phyloP scores from a whole-genome alignment of 2,113 vertebrate species.

The Ictidomys tridecemlineatus region DNA sequence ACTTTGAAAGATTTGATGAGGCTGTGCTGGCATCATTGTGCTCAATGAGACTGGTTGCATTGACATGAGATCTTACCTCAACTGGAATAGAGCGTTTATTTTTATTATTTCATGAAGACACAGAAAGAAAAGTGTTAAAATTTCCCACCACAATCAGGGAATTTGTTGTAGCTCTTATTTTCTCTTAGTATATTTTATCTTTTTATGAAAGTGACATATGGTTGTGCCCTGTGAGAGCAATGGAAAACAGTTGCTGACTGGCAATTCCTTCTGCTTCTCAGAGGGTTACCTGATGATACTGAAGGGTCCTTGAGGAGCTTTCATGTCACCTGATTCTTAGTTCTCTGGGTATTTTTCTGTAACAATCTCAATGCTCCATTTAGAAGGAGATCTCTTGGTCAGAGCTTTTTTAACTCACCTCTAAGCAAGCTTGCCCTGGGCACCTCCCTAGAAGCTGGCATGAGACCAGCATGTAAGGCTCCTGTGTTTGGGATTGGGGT shows the following conservation, averaged over 20 bases:
- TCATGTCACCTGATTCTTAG: neutral
- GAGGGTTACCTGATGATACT: neutral
- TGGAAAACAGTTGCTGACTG: neutral
- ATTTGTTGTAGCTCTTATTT: neutral
- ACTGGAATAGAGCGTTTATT: neutral
- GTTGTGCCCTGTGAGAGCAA: neutral
- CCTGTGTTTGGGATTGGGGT: too few relatives aligned
- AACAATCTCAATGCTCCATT: neutral
- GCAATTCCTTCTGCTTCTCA: neutral
- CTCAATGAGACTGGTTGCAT: neutral
- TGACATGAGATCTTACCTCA: neutral
- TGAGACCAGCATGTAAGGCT: too few relatives aligned
- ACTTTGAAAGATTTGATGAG: neutral
- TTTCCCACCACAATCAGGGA: neutral
- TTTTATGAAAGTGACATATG: neutral
- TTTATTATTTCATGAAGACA: slow-evolving; percentile 3
- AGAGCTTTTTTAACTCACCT: neutral
- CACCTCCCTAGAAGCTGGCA: neutral
- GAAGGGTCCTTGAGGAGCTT: neutral
- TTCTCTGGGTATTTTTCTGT: neutral
- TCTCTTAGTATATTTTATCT: slow-evolving; percentile 40
- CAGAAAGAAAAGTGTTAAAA: slow-evolving; percentile 27
- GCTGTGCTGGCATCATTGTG: neutral
- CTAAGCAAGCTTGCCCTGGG: neutral
- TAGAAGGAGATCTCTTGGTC: neutral